Evolutionary conservation across 92 coral and sea anemone species (phyloP), one percentile per base, ranked within the genome.

Genomic region (Diadumene lineata): DNA sequence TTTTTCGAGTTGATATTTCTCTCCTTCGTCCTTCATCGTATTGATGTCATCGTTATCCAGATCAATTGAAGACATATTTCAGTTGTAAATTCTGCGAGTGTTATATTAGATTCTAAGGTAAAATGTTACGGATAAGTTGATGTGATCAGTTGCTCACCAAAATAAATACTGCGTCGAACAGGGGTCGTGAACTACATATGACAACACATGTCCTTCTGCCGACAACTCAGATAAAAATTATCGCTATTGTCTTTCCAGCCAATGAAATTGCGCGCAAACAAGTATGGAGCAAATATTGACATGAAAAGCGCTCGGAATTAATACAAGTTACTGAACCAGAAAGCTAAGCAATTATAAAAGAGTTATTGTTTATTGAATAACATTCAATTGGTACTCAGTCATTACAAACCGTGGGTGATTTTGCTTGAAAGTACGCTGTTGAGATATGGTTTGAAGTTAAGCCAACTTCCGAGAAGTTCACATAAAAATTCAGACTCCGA

Each of bases 71-170:
- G 68, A 62, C 68, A 62, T 62, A 11, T 21, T 60, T 38, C 48
- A 23, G 25, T 16, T 3, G 18, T 22, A 22, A n/a, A n/a, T n/a
- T n/a, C n/a, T n/a, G n/a, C n/a, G n/a, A n/a, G n/a, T n/a, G n/a
- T n/a, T n/a, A n/a, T n/a, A n/a, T n/a, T n/a, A n/a, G n/a, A n/a
- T n/a, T n/a, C n/a, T n/a, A n/a, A n/a, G n/a, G n/a, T n/a, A n/a
- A n/a, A n/a, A n/a, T n/a, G n/a, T n/a, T n/a, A n/a, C n/a, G n/a
- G n/a, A n/a, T n/a, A n/a, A n/a, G n/a, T n/a, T n/a, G n/a, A n/a
- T n/a, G n/a, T n/a, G n/a, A n/a, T n/a, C n/a, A 58, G 26, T 30
- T 29, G 38, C 68, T 28, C 68, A 22, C 68, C 43, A 62, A 28
- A 31, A 31, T 62, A 62, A 62, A 62, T 31, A 62, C 1, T 2